Percentiles rank a stretch among this genome's conserved stretches.
Evolutionary conservation across 2,888 invertebrate genomes (phyloP).

Genomic region (Aphrophora alni): DNA sequence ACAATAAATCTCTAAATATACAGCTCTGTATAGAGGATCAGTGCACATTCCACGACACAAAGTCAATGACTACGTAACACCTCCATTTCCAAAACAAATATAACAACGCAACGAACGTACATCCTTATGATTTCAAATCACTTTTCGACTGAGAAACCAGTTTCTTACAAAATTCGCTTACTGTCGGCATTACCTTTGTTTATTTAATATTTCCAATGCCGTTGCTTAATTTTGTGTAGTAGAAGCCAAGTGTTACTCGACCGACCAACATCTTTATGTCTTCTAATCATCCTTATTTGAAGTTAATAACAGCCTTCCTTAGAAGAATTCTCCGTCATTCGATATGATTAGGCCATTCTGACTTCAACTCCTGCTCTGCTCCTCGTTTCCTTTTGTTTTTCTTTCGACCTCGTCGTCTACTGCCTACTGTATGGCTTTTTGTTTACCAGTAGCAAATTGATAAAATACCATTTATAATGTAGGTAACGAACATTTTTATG

Average conservation of each 20-base stretch:
- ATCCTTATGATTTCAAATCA: no score
- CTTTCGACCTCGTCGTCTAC: background rate
- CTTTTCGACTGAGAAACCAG: background rate
- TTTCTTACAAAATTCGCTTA: background rate
- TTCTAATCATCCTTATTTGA: slow-evolving; percentile 30
- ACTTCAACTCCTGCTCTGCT: background rate
- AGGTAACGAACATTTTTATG: no score
- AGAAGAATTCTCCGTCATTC: background rate
- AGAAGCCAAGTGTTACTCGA: background rate
- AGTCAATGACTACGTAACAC: no score
- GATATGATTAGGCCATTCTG: background rate
- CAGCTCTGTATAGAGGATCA: no score
- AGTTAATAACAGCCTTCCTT: slow-evolving; percentile 28
- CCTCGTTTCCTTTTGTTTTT: background rate
- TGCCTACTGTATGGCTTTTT: no score
- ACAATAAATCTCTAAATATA: no score
- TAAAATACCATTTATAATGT: no score
- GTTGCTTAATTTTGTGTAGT: background rate
- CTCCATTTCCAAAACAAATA: background rate
- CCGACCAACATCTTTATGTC: slow-evolving; percentile 25
- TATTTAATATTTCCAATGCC: background rate
- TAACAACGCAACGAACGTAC: background rate
- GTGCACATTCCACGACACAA: no score
- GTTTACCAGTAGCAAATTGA: no score
- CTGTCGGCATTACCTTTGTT: background rate